Base-by-base conservation (phyloP, 2,888 invertebrate genomes). In the Ganaspis brasiliensis region DNA sequence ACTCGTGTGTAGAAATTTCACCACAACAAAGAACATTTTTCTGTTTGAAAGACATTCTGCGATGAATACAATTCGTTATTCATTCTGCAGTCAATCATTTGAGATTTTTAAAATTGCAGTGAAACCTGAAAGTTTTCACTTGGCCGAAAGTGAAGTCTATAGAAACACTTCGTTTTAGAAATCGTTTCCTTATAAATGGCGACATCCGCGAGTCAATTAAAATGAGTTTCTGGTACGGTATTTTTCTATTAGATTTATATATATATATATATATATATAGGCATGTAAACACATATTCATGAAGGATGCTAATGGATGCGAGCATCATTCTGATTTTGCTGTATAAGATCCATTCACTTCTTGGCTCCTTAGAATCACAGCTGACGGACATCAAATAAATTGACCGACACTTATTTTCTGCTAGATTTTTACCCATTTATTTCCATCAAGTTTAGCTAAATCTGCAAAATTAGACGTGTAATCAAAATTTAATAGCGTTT, bases 331-430 rank as follows among this genome's bases (percentile, higher is more conserved):
- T 63, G 40, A 63, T 63, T 40, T 10, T 37, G 26, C 26, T 12
- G 10, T 59, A 9, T 35, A 21, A 40, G 19, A 40, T 63, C 63
- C 19, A 31, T 10, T 61, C 16, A n/a, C 45, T 14, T 49, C 6
- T 49, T 3, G n/a, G 8, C 49, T 52, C 19, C 16, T 49, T 49
- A 19, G 52, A 40, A 37, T 21, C 37, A 6, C 40, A 63, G 63
- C 63, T 63, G 63, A 37, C 37, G 37, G 40, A 35, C 21, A 63
- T 63, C 14, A 63, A 37, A 37, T 35, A 12, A 37, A 61, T 63
- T 63, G 21, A 19, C 37, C 37, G 37, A 63, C 21, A 37, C 19
- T 14, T 35, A 31, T 61, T 63, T 37, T 37, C 14, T 19, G 37
- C 35, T 2, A 63, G 63, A 63, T 63, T 63, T 63, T 63, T 63